Percentiles rank a stretch among this genome's conserved stretches.
Evolutionary conservation across 2,888 invertebrate genomes (phyloP).

Genomic region (Stictocephala bisonia): DNA sequence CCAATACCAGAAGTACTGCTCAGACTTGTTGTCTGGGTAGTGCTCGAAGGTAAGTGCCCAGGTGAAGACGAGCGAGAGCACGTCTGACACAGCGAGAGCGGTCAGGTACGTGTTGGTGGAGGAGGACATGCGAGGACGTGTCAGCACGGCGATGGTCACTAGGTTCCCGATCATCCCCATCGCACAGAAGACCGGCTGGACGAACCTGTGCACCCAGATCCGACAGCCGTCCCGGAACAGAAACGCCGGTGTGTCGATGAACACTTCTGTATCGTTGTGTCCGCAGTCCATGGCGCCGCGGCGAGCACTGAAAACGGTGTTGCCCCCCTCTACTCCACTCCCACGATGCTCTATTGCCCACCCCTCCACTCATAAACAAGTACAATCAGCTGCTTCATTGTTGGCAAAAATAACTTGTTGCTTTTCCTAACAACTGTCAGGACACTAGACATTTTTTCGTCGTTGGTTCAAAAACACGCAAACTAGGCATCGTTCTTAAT

Average conservation of each 20-base stretch:
- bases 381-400: no score
- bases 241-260: background rate
- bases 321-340: no score
- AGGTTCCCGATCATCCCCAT: slow-evolving; percentile 77
- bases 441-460: no score
- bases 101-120: slow-evolving; percentile 81
- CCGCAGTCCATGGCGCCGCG: background rate
- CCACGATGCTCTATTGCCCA: no score
- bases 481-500: no score
- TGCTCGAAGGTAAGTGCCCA: slow-evolving; percentile 73
- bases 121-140: slow-evolving; percentile 75
- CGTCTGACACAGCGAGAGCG: slow-evolving; percentile 77
- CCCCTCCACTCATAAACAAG: no score
- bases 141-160: slow-evolving; percentile 68
- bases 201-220: slow-evolving; percentile 71
- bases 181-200: slow-evolving; percentile 73
- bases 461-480: no score
- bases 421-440: no score
- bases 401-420: no score
- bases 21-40: slow-evolving; percentile 69
- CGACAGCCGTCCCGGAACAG: slow-evolving; percentile 62
- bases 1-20: slow-evolving; percentile 70
- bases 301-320: background rate
- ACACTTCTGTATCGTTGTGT: background rate
- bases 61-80: slow-evolving; percentile 75